Base-by-base conservation (phyloP, 2,113 vertebrate genomes). In the Odobenus rosmarus region DNA sequence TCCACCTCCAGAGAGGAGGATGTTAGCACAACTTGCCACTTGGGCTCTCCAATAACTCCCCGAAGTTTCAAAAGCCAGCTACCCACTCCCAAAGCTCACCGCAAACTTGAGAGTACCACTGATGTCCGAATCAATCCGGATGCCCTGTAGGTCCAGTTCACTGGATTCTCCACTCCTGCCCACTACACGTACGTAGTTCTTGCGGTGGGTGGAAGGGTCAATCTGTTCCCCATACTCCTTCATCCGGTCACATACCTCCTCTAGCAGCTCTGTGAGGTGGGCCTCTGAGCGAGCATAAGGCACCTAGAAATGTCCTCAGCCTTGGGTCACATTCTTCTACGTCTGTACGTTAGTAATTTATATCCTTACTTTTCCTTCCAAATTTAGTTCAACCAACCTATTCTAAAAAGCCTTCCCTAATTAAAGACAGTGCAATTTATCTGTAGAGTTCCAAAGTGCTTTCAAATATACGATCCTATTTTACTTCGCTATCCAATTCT, bases 211-310 rank as follows among this genome's bases (percentile, higher is more conserved):
- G 23, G 98, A 71, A 0, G 99, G 97, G 49, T 99, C 99, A 13
- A 94, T 95, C 42, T 69, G 98, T 95, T 99, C 99, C 0, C 99
- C 99, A 0, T 99, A 99, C 21, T 99, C 99, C 88, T 99, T 99
- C 99, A 99, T 99, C 94, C 99, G 99, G 97, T 99, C 99, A n/a
- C 99, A 99, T 23, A 99, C 98, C 0, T 96, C 98, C 97, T 99
- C 99, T 98, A 99, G 99, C 96, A 99, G 97, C 96, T 99, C 99
- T 0, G 99, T 99, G 92, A 99, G 99, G 96, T 99, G 99, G 5
- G 99, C 99, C 96, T 99, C 99, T 0, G 99, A 99, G 3, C 99
- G 99, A 0, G 99, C 99, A 1, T 99, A 99, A 33, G 99, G 99
- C 95, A 99, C 99, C 99, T 99, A 15, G 53, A 84, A 87, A 92